A percentile compares a stretch with the other conserved stretches of the same genome.
These are phyloP conservation scores for Pandion haliaetus DNA, from an alignment of 2,113 vertebrate genomes.

Conservation along the genomic window DNA sequence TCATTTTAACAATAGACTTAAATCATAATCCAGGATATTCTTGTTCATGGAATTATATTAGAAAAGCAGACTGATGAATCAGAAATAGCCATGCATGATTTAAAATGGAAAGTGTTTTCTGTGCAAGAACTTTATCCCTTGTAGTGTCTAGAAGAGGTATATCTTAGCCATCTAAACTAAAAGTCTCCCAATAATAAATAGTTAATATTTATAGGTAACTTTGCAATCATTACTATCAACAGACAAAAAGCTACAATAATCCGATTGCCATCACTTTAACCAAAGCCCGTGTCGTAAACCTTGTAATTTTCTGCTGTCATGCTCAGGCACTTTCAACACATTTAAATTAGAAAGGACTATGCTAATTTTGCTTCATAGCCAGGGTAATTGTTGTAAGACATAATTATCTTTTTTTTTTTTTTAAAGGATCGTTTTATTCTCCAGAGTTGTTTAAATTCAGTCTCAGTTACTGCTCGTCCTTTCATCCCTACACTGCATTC, in stretches of 20 bases:
- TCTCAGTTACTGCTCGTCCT: constrained; percentile 66
- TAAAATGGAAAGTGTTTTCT: background rate
- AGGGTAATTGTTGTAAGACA: constrained; percentile 79
- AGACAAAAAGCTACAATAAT: constrained; percentile 69
- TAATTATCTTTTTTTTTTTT: constrained; percentile 78
- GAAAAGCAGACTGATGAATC: background rate
- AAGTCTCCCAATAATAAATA: constrained; percentile 42
- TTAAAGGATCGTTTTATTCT: constrained; percentile 68
- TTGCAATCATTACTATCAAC: constrained; percentile 61
- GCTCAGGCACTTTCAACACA: constrained; percentile 80
- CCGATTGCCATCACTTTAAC: constrained; percentile 71
- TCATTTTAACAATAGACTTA: background rate
- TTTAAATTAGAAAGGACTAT: constrained; percentile 85
- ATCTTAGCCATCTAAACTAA: background rate
- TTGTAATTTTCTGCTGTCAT: constrained; percentile 82
- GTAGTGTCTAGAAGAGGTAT: background rate
- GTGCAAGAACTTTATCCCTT: background rate
- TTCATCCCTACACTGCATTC: constrained; percentile 55
- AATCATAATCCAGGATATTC: background rate
- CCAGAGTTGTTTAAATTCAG: constrained; percentile 73
- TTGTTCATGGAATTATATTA: background rate
- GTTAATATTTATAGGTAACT: constrained; percentile 73
- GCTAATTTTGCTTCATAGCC: constrained; percentile 82
- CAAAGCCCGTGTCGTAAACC: constrained; percentile 76
- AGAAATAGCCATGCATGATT: background rate